Evolutionary conservation across 1,140 invertebrate genomes (phyloP), one percentile per base, ranked within the genome.

Genomic region (Apis florea): DNA sequence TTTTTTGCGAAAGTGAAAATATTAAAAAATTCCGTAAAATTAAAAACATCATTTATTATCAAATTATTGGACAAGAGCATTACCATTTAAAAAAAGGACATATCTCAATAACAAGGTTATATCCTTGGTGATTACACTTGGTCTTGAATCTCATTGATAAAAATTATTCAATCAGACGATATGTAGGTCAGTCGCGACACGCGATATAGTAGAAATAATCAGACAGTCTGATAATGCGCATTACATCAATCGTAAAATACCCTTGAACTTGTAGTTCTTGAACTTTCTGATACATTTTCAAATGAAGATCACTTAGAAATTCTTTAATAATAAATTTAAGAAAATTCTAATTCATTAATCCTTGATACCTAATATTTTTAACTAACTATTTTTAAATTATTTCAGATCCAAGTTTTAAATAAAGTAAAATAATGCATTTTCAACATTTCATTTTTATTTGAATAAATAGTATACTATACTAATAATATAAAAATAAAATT

Each of bases 161-260:
- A 72, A 72, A 79, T 85, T 79, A 85, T 59, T 47, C 75, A 89
- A 89, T 89, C 63, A 87, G 84, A 87, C 84, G 73, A 58, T 83
- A 90, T 90, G 63, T 90, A 90, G 89, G 89, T 90, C 89, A 87
- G 74, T 85, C 89, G 83, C 74, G 58, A 47, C 63, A 75, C 54
- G 56, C 58, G 67, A 73, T 78, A 74, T 84, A 75, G 73, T 86
- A 69, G 47, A 54, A 81, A 71, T 68, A 61, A 21, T 26, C 31
- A 40, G 40, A 84, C 4, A 51, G 17, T 59, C 21, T 61, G 58
- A 26, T n/a, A 17, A 54, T 79, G 13, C 21, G 71, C 21, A 63
- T 67, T 77, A 56, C 21, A 63, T 13, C 73, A 64, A 83, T 64
- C 63, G 64, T 54, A 47, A 12, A 31, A 47, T 51, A 75, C 26